Base-by-base conservation (phyloP, 53 echinoderm and acorn worm genomes). In the Echinometra lucunter region DNA sequence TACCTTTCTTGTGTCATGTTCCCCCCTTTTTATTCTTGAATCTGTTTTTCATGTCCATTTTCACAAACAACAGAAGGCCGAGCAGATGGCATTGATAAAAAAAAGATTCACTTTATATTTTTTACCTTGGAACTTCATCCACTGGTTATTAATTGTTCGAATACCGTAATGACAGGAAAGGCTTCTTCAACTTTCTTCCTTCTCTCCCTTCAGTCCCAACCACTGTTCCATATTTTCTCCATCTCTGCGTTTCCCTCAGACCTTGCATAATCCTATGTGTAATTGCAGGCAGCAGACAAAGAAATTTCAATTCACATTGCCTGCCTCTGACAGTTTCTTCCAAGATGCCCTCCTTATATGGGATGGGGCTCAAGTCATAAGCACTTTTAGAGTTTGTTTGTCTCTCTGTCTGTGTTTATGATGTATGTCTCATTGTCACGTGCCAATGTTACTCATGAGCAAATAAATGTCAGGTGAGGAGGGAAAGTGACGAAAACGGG, bases 361-460 rank as follows among this genome's bases (percentile, higher is more conserved):
- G 58, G 88, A 45, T 4, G 23, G 53, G n/a, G 25, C 30, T 57
- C 28, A 53, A 30, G 37, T 89, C 89, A 63, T 60, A 2, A 89
- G 89, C 37, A 89, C 89, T 89, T 56, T 88, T 57, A 2, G 9
- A 56, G 88, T 88, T 88, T 88, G 18, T 88, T 88, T 88, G 60
- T 89, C 60, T n/a, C n/a, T n/a, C 23, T 89, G 58, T 58, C 49
- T 57, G 89, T 89, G 89, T 23, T 16, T 60, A 28, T 58, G 53
- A 56, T 16, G 57, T 15, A 56, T 88, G 63, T 89, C 37, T 89
- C 85, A 85, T n/a, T 30, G 49, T 85, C 85, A 81, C 81, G 47
- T 85, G 49, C n/a, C 37, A 27, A 49, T 49, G 28, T 49, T 85
- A 47, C 47, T 85, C 47, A 85, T 85, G 2, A 45, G 28, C 49